Evolutionary conservation across 2,797 vertebrate genomes (phyloP).

Genomic region (Odontamblyopus rebecca): DNA sequence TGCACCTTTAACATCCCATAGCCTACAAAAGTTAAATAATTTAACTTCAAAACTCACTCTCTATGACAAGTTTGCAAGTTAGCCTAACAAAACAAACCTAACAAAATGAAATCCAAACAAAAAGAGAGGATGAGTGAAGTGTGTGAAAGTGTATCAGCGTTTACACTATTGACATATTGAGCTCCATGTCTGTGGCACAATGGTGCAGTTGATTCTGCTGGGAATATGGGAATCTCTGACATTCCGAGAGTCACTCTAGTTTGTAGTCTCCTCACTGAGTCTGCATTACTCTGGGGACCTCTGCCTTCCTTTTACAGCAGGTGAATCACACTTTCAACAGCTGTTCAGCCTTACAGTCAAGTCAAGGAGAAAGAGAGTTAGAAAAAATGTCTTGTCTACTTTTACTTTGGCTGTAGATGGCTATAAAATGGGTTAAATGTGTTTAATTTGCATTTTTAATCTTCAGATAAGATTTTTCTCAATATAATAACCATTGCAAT

Average conservation of each 20-base stretch:
- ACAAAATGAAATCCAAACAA: not conserved
- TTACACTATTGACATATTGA: conserved; percentile 15
- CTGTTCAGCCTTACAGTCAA: conserved; percentile 11
- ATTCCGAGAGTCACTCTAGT: conserved; percentile 20
- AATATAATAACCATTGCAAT: not conserved
- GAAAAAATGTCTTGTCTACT: conserved; percentile 17
- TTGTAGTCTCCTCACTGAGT: conserved; percentile 26
- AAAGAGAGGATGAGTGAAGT: not conserved
- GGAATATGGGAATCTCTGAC: conserved; percentile 25
- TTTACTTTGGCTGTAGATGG: conserved; percentile 47
- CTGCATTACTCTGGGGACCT: conserved; percentile 29
- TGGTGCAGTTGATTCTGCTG: conserved; percentile 14
- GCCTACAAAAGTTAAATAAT: no score
- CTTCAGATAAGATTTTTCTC: no score
- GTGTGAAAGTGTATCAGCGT: not conserved
- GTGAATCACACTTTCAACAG: conserved; percentile 12
- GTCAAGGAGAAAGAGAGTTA: conserved; percentile 9
- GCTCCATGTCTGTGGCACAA: conserved; percentile 10
- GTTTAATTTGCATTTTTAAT: no score
- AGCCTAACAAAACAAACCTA: not conserved
- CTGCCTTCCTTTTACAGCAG: conserved; percentile 9
- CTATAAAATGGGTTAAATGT: not conserved
- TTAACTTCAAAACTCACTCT: not conserved
- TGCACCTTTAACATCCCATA: no score
- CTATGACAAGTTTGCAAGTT: conserved; percentile 22